Percentiles rank a stretch among this genome's conserved stretches.
These are phyloP conservation scores for Brevipalpus yothersi DNA, from an alignment of 1,140 invertebrate species.

Conservation along the genomic window DNA sequence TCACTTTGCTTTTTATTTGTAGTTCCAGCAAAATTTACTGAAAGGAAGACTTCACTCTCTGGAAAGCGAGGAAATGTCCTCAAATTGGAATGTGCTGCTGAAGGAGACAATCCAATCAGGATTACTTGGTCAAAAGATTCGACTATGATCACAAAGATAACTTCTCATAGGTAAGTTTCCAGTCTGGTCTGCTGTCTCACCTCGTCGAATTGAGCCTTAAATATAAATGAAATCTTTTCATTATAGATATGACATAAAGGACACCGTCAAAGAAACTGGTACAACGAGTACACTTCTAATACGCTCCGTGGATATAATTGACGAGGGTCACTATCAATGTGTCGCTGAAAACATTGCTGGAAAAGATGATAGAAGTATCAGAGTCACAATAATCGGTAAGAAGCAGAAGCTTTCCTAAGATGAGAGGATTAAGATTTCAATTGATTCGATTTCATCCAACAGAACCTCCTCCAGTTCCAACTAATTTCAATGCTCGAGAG, in stretches of 20 bases:
- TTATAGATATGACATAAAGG: slow-evolving; percentile 14
- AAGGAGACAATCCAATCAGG: slow-evolving; percentile 82
- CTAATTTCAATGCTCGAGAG: slow-evolving; percentile 65
- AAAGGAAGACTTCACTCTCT: slow-evolving; percentile 67
- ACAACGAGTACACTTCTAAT: slow-evolving; percentile 36
- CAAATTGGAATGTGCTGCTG: slow-evolving; percentile 78
- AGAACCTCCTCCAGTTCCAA: slow-evolving; percentile 82
- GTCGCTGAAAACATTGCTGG: slow-evolving; percentile 64
- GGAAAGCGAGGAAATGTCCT: slow-evolving; percentile 66
- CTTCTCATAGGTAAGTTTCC: too few relatives aligned
- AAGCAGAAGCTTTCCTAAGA: slow-evolving; percentile 13
- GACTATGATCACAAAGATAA: slow-evolving; percentile 1
- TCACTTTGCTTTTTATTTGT: background rate
- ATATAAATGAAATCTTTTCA: background rate
- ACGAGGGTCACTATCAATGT: slow-evolving; percentile 69
- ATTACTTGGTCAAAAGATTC: slow-evolving; percentile 43
- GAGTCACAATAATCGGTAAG: slow-evolving; percentile 66
- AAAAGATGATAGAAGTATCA: slow-evolving; percentile 65
- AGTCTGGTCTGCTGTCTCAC: background rate
- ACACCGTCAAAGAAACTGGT: slow-evolving; percentile 11
- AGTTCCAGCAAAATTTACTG: slow-evolving; percentile 81
- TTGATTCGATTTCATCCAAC: slow-evolving; percentile 9
- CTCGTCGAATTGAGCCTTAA: slow-evolving; percentile 5
- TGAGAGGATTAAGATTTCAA: background rate
- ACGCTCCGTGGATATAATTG: slow-evolving; percentile 53